A percentile compares a stretch with the other conserved stretches of the same genome.
These are phyloP conservation scores for Chaetorhynchus papuensis DNA, from an alignment of 2,113 vertebrate genomes.

Conservation along the genomic window DNA sequence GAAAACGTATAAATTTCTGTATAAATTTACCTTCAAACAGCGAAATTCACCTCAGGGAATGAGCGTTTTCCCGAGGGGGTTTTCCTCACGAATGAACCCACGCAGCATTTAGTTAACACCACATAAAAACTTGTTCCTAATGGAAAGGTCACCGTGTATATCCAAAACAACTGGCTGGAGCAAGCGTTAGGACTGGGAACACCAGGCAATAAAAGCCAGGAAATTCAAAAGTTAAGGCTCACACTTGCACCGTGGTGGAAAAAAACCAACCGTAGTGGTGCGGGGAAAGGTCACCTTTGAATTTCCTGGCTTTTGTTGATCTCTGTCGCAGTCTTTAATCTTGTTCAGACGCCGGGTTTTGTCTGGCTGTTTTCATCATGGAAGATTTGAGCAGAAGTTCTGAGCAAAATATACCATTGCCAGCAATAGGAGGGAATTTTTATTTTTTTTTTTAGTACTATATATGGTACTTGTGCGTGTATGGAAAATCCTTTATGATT, in stretches of 20 bases:
- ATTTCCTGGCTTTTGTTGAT: slow-evolving; percentile 74
- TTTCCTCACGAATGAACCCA: rapidly evolving
- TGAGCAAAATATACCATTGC: not conserved
- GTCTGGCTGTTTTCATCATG: slow-evolving; percentile 29
- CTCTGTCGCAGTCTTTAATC: slow-evolving; percentile 41
- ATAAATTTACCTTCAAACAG: not conserved
- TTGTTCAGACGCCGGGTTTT: slow-evolving; percentile 37
- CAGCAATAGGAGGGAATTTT: not conserved
- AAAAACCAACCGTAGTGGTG: slow-evolving; percentile 30
- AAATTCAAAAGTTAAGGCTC: slow-evolving; percentile 29
- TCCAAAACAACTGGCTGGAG: not conserved
- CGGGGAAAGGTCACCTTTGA: slow-evolving; percentile 65
- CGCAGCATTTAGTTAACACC: not conserved
- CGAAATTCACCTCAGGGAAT: not conserved
- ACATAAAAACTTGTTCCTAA: not conserved
- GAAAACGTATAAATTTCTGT: not conserved
- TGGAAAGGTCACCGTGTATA: not conserved
- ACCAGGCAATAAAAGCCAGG: slow-evolving; percentile 28
- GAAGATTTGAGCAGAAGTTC: not conserved
- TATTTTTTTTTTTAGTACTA: rapidly evolving
- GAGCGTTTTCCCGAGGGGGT: not conserved
- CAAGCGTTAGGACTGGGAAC: not conserved
- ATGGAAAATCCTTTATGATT: not conserved
- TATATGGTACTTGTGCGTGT: rapidly evolving
- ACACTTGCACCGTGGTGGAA: slow-evolving; percentile 13